Evolutionary conservation across 2,113 vertebrate genomes (phyloP).

Genomic region (Barnardius zonarius): DNA sequence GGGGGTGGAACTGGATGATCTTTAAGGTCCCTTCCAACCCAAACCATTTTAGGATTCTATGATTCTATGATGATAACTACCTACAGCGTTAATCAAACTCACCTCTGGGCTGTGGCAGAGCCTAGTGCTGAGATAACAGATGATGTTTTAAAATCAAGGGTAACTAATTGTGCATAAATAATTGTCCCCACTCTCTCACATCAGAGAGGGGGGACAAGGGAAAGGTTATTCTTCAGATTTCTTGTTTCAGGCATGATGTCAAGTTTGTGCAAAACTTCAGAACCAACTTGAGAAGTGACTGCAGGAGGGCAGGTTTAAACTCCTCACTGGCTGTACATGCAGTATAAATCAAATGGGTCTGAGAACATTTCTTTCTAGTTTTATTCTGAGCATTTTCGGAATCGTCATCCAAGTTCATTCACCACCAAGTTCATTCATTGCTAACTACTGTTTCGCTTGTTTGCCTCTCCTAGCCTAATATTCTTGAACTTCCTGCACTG

Average conservation of each 20-base stretch:
- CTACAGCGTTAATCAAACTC: rapidly evolving
- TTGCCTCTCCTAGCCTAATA: rapidly evolving
- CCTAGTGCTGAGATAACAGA: rapidly evolving
- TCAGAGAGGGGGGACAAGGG: rapidly evolving
- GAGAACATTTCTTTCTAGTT: neutral
- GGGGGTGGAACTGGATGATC: neutral
- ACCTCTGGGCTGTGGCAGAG: neutral
- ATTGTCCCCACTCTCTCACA: neutral
- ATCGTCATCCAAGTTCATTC: too few species aligned
- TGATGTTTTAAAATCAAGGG: rapidly evolving
- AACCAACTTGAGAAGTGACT: neutral
- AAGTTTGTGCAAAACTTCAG: rapidly evolving
- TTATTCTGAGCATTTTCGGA: neutral
- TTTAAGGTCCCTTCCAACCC: neutral
- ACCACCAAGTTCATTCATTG: rapidly evolving
- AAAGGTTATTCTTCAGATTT: rapidly evolving
- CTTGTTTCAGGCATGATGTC: rapidly evolving
- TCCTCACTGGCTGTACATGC: rapidly evolving
- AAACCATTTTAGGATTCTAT: neutral
- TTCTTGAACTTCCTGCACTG: neutral
- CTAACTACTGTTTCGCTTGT: rapidly evolving
- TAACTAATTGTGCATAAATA: rapidly evolving
- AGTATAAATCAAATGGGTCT: too few species aligned
- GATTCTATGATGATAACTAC: neutral
- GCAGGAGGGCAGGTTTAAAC: neutral